A percentile compares a stretch with the other conserved stretches of the same genome.
Conservation (phyloP, 2,888 invertebrate species). For the Adineta ricciae region DNA sequence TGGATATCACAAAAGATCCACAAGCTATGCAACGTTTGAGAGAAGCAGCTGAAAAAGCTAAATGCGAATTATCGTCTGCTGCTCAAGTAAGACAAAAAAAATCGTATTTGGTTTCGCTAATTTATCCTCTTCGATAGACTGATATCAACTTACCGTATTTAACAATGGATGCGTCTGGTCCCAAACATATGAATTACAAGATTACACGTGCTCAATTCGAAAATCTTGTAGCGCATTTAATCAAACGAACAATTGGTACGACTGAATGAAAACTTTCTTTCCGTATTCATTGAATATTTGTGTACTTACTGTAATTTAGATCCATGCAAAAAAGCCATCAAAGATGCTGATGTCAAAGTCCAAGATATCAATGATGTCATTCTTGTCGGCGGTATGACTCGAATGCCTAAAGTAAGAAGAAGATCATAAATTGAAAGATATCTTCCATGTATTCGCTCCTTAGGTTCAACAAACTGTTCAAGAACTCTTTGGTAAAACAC, state of each 20-base stretch:
- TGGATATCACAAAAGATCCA: slow-evolving; percentile 82
- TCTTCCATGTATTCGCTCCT: too few species aligned
- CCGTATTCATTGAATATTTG: too few species aligned
- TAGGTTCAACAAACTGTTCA: slow-evolving; percentile 64
- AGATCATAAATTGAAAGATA: too few species aligned
- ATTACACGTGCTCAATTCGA: slow-evolving; percentile 85
- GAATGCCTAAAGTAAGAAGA: slow-evolving; percentile 69
- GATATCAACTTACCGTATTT: slow-evolving; percentile 95
- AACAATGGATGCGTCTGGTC: slow-evolving; percentile 88
- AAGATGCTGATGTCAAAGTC: slow-evolving; percentile 81
- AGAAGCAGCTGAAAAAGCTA: slow-evolving; percentile 96
- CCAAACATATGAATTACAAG: slow-evolving; percentile 95
- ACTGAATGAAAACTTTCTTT: background rate
- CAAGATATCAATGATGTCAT: slow-evolving; percentile 90
- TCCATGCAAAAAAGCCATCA: slow-evolving; percentile 84
- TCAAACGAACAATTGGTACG: slow-evolving; percentile 44
- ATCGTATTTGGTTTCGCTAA: background rate
- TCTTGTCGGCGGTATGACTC: slow-evolving; percentile 92
- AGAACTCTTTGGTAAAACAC: slow-evolving; percentile 76
- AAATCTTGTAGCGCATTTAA: slow-evolving; percentile 64
- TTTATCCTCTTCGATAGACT: slow-evolving; percentile 53
- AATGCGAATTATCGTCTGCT: slow-evolving; percentile 80
- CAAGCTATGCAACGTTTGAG: slow-evolving; percentile 96
- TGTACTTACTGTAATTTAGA: too few species aligned
- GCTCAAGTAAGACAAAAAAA: background rate